Conservation (phyloP, 2,888 invertebrate species). For the Epistrophella euchroma region DNA sequence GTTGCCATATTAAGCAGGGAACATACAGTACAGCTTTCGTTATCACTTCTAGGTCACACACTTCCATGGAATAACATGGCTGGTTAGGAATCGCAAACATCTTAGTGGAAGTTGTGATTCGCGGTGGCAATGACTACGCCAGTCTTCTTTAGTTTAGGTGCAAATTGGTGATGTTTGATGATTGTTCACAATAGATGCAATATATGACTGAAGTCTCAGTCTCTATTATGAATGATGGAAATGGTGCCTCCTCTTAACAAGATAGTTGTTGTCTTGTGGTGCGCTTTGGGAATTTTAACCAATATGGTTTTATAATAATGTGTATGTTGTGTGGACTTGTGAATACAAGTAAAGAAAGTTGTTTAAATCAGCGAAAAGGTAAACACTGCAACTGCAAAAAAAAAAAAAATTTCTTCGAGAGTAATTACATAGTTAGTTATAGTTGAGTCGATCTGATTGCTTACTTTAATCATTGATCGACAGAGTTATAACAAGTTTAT, state of each 20-base stretch:
- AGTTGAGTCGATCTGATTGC: conserved; percentile 15
- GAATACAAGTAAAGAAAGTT: conserved; percentile 67
- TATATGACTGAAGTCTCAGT: conserved; percentile 31
- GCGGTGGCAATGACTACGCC: conserved; percentile 13
- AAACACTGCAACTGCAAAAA: background rate
- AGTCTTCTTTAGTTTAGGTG: conserved; percentile 48
- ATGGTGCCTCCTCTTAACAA: conserved; percentile 33
- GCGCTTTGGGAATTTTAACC: conserved; percentile 50
- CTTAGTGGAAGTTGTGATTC: conserved; percentile 27
- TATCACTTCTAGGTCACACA: conserved; percentile 75
- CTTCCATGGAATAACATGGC: conserved; percentile 19
- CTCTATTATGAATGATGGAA: conserved; percentile 62
- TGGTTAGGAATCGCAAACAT: conserved; percentile 2
- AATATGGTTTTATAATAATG: conserved; percentile 53
- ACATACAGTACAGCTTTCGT: conserved; percentile 59
- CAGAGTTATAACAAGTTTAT: conserved; percentile 46
- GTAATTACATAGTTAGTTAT: conserved; percentile 55
- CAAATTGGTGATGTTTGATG: conserved; percentile 60
- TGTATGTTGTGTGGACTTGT: background rate
- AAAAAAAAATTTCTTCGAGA: conserved; percentile 37
- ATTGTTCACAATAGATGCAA: conserved; percentile 21
- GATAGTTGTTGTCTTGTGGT: conserved; percentile 19
- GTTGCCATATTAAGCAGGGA: conserved; percentile 55
- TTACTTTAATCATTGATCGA: conserved; percentile 43
- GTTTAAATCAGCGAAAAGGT: conserved; percentile 17